Percentiles rank a stretch among this genome's conserved stretches.
Conservation (phyloP, 2,113 vertebrate genomes). For the Eulacestoma nigropectus region DNA sequence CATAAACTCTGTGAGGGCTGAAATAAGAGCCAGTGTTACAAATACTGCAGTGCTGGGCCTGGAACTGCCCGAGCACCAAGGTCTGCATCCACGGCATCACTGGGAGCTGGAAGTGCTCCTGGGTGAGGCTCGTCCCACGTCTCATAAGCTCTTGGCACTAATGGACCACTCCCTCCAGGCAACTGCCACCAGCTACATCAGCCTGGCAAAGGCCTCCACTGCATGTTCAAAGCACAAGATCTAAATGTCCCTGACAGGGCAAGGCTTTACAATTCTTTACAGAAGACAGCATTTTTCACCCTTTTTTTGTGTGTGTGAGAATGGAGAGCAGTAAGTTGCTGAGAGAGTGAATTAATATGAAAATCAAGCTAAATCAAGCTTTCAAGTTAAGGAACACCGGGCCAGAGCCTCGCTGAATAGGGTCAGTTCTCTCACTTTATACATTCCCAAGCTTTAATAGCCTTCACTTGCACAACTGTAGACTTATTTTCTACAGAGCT, state of each 20-base stretch:
- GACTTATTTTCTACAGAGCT: background rate
- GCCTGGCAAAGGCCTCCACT: background rate
- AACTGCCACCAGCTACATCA: background rate
- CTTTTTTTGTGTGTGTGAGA: background rate
- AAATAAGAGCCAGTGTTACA: background rate
- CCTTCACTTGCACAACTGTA: background rate
- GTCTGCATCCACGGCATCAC: background rate
- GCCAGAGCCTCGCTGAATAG: background rate
- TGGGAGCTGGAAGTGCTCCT: background rate
- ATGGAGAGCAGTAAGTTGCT: background rate
- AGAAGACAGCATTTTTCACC: background rate
- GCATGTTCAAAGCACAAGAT: background rate
- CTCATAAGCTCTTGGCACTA: accelerated
- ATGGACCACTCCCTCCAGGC: background rate
- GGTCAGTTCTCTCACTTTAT: background rate
- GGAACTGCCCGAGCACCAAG: background rate
- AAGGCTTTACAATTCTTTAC: background rate
- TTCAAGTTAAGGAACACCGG: background rate
- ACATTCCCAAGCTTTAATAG: background rate
- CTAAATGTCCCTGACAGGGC: too few species aligned
- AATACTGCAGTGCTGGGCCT: background rate
- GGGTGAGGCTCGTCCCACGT: background rate
- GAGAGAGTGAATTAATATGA: background rate
- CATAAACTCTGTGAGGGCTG: background rate
- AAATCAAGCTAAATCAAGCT: background rate